A percentile compares a stretch with the other conserved stretches of the same genome.
phyloP scores from a whole-genome alignment of 2,113 vertebrate species.

The Dromas ardeola region DNA sequence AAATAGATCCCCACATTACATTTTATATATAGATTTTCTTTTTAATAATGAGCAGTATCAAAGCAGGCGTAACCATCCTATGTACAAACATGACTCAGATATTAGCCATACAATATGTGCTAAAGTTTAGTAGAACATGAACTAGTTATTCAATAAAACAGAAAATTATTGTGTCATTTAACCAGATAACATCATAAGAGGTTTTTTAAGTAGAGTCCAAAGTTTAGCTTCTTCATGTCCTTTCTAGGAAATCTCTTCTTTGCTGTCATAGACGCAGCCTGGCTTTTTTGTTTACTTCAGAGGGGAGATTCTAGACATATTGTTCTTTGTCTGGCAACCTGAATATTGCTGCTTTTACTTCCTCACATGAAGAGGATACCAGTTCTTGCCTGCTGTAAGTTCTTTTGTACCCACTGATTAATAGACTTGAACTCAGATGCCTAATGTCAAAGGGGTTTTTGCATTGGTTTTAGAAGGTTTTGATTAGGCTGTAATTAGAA shows the following conservation, averaged over 20 bases:
- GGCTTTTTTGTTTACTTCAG: neutral
- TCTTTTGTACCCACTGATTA: neutral
- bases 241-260: neutral
- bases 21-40: neutral
- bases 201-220: neutral
- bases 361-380: neutral
- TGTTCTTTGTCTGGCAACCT: neutral
- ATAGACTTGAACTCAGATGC: neutral
- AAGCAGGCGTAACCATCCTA: neutral
- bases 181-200: neutral
- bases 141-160: neutral
- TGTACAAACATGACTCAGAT: neutral
- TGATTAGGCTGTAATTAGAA: neutral
- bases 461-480: neutral
- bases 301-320: neutral
- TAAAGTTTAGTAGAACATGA: neutral
- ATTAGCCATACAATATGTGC: neutral
- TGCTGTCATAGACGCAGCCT: neutral
- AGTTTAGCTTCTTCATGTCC: neutral
- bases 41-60: neutral
- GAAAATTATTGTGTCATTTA: neutral
- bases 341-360: neutral
- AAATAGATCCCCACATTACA: neutral
- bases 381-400: neutral
- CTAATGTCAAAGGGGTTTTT: neutral